Evolutionary conservation across 2,888 invertebrate species (phyloP), one percentile per base, ranked within the genome.

Genomic region (Lagria hirta): DNA sequence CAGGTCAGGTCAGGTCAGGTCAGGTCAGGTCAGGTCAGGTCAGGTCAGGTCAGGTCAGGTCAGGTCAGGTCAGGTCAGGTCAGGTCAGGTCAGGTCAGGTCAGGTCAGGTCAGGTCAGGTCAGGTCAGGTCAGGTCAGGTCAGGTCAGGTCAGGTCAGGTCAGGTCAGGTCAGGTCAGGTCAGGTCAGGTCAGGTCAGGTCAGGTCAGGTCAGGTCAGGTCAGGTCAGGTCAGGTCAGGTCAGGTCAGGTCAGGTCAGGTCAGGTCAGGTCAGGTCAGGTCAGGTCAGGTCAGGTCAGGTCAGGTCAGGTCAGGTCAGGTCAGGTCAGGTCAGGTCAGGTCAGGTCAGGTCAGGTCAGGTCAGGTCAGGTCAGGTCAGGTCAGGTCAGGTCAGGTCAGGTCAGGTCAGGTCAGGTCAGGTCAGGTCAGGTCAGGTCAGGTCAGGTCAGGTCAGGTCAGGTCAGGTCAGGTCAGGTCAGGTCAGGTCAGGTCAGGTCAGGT

Each of bases 141-240:
- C 24, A 42, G 42, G 42, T 42, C 30, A 43, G 42, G 42, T 42
- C 30, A 42, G 42, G 42, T 42, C 30, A 42, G 42, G 42, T 42
- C 30, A 42, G 42, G 42, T 42, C 30, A 42, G 42, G 42, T 42
- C 30, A 42, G 42, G 42, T 42, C 30, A 42, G 42, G 42, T 42
- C 30, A 42, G 42, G 42, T 42, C 30, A 42, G 42, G 42, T 42
- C 30, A 24, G 40, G 42, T 41, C 30, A 41, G 42, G 42, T 41
- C 30, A 41, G 42, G 42, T 41, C 30, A 47, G 47, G 47, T 47
- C 46, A 47, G 47, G 47, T 47, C 46, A 47, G 47, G 47, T 47
- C 46, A 47, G 47, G 47, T 47, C 46, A 47, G 47, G 47, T 47
- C 46, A 48, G 47, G 45, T 47, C 36, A 48, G 47, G 45, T 47